Base-by-base conservation (phyloP, 2,888 invertebrate genomes). In the Himalopsyche kuldschensis region DNA sequence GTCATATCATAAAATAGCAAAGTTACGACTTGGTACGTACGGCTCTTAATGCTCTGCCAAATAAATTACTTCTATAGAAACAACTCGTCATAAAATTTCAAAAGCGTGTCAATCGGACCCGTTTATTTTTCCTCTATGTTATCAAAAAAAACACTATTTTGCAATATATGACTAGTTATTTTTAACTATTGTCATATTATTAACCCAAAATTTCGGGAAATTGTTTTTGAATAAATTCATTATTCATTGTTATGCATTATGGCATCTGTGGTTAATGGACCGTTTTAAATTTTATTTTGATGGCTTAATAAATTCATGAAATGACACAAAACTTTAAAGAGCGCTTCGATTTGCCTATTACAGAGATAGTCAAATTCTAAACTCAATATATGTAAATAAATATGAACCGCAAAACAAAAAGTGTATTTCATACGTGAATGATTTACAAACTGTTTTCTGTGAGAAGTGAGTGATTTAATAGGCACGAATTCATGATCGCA, bases 11-110 rank as follows among this genome's bases (percentile, higher is more conserved):
- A 86, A 86, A 86, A 79, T 86, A 81, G 76, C 82, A 82, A 80
- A 85, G 81, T 86, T 86, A 86, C 82, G 86, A 86, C 84, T 76
- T 55, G 78, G 77, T 84, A 85, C 86, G 84, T 63, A 79, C 82
- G 81, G 27, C 79, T 47, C 15, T n/a, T 55, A 48, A 78, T 81
- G 81, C 76, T 35, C 82, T 82, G 32, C 41, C 78, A 63, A 24
- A 75, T 75, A 75, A 69, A 80, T 75, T 80, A 24, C 63, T 63
- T 63, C 30, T 27, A 82, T 63, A 63, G 81, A 78, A 76, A 48
- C 55, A 82, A 82, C 78, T 78, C 78, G 78, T 82, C 63, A 17
- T 55, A 24, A 20, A 20, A 55, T 55, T 20, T 8, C 24, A 55
- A 24, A 55, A 55, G 20, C 55, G 55, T 55, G 55, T 55, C 2